Conservation (phyloP, 1,140 invertebrate genomes). For the Drosophila elegans region DNA sequence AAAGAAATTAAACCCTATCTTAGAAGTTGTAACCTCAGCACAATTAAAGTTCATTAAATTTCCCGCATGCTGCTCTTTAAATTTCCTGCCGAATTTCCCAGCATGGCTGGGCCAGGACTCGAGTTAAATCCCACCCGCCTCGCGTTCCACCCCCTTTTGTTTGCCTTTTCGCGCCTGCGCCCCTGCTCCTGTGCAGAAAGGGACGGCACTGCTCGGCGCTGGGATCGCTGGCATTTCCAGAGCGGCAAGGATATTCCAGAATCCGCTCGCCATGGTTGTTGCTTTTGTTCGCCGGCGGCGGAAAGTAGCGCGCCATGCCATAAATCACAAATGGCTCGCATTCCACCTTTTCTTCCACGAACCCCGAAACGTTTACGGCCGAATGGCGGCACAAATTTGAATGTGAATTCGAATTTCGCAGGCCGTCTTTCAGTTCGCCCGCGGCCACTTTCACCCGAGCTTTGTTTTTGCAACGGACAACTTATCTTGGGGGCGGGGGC, state of each 20-base stretch:
- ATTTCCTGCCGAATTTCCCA: conserved; percentile 24
- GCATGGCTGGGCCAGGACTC: conserved; percentile 35
- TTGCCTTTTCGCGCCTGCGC: conserved; percentile 60
- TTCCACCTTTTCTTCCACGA: conserved; percentile 58
- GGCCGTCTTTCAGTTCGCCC: conserved; percentile 40
- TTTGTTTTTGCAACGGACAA: conserved; percentile 24
- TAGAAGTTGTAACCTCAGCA: neutral
- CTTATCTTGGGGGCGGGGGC: conserved; percentile 7
- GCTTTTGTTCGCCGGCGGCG: conserved; percentile 9
- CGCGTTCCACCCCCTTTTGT: conserved; percentile 44
- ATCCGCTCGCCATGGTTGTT: conserved; percentile 39
- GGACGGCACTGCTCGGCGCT: conserved; percentile 25
- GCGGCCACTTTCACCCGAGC: conserved; percentile 12
- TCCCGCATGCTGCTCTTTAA: conserved; percentile 17
- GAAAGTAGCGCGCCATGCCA: conserved; percentile 64
- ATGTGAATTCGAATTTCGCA: conserved; percentile 42
- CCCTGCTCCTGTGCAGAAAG: conserved; percentile 45
- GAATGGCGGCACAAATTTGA: conserved; percentile 71
- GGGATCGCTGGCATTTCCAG: conserved; percentile 74
- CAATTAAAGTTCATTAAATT: conserved; percentile 4
- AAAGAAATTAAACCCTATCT: neutral
- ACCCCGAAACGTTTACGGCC: conserved; percentile 71
- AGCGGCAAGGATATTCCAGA: conserved; percentile 60
- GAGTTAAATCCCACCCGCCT: conserved; percentile 7
- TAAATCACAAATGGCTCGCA: conserved; percentile 61